Base-by-base conservation (phyloP, 2,113 vertebrate genomes). In the Lanius ludovicianus region DNA sequence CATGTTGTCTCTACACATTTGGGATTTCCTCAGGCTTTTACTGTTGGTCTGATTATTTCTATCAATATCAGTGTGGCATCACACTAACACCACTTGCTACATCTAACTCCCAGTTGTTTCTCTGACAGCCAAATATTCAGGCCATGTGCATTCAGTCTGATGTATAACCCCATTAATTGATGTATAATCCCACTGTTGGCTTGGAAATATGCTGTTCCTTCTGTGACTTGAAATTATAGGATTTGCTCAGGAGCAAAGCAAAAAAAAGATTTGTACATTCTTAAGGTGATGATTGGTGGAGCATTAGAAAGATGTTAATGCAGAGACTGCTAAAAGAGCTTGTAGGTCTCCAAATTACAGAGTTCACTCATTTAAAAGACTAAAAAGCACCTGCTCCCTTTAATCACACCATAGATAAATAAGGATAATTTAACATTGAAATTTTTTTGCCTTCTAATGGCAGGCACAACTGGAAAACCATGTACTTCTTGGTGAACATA, bases 1-100 rank as follows among this genome's bases (percentile, higher is more conserved):
- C 21, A 77, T 0, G 0, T 7, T 35, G 16, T 28, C 5, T 75
- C 37, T 35, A 20, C 0, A 8, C 18, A 31, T 56, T 24, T 41
- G 27, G 4, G 18, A 91, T 39, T 84, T 73, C 25, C 50, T 56
- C 46, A 84, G 52, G 68, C 55, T 76, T 87, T 52, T 84, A 57
- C 42, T 52, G 39, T 24, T 62, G 35, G 30, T 55, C 35, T 59
- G 39, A 70, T 80, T 57, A 79, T 50, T 80, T 90, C 56, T 73
- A n/a, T 35, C 42, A 42, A 1, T 59, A 85, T 42, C 49, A 37
- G 59, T 12, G 11, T 0, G 0, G 78, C 46, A 79, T 17, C 37
- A 60, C 8, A 23, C 12, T 49, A 85, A 44, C 31, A 57, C 4
- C n/a, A 42, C 37, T 77, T 73, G n/a, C 70, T 63, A 60, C 24